These are phyloP conservation scores for Lepetodrilus schrolli DNA, from an alignment of 2,888 invertebrate species.

Conservation along the genomic window DNA sequence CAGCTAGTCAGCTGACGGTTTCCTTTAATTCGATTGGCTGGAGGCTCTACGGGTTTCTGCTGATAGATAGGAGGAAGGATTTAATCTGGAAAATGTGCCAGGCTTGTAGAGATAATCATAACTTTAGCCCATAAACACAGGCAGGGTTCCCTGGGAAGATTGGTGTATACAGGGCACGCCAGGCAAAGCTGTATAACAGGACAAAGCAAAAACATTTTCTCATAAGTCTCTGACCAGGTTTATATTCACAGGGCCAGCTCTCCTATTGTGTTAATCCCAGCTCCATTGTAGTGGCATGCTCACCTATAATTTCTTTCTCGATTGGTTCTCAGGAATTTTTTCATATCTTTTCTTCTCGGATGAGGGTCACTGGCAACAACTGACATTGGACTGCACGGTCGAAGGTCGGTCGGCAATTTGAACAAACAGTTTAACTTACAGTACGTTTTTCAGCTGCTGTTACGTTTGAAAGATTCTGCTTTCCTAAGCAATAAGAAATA, in stretches of 20 bases:
- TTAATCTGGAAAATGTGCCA: not conserved
- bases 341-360: not conserved
- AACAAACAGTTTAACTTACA: too few relatives aligned
- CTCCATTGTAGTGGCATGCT: not conserved
- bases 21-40: not conserved
- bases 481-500: too few relatives aligned
- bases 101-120: not conserved
- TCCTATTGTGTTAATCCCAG: not conserved
- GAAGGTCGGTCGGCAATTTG: too few relatives aligned
- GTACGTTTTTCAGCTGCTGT: too few relatives aligned
- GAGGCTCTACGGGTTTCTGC: not conserved
- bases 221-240: not conserved
- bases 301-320: not conserved
- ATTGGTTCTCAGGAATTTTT: not conserved
- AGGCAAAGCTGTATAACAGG: not conserved
- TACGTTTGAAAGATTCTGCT: too few relatives aligned
- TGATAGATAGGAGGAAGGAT: not conserved
- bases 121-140: not conserved
- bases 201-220: constrained; percentile 6
- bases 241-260: not conserved
- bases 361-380: not conserved
- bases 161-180: not conserved
- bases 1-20: not conserved
- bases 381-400: not conserved
- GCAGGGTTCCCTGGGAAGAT: not conserved